Evolutionary conservation across 2,797 vertebrate genomes (phyloP).

Genomic region (Galagoides demidoff): DNA sequence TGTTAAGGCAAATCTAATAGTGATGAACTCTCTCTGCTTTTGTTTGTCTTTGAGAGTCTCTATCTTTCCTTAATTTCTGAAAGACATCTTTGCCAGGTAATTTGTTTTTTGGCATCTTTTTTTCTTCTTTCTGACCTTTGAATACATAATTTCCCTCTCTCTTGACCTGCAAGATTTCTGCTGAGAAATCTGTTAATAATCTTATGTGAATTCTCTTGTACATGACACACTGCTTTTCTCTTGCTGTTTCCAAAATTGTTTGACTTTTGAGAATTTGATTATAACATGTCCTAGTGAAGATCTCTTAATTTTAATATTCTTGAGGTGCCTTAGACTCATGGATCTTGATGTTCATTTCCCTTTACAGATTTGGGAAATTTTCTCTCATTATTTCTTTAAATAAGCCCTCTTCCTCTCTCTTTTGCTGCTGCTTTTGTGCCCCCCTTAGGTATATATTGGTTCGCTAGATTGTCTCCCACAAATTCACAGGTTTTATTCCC

Average conservation of each 20-base stretch:
- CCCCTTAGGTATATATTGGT: not conserved
- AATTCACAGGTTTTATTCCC: not conserved
- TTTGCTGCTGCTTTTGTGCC: not conserved
- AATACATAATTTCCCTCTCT: not conserved
- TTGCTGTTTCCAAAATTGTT: not conserved
- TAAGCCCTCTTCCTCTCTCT: not conserved
- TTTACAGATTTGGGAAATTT: not conserved
- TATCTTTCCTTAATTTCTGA: not conserved
- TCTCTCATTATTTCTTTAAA: not conserved
- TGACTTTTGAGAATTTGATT: not conserved
- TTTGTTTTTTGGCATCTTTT: not conserved
- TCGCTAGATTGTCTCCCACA: not conserved
- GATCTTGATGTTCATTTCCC: not conserved
- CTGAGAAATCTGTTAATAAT: not conserved
- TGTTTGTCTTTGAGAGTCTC: not conserved
- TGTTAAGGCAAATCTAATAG: not conserved
- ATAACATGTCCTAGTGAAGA: not conserved
- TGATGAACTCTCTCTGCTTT: not conserved
- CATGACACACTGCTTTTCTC: not conserved
- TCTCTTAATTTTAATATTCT: not conserved
- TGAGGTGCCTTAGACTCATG: not conserved
- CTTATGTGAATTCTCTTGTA: not conserved
- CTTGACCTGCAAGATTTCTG: not conserved
- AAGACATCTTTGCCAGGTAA: not conserved
- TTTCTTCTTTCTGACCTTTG: not conserved